Conservation (phyloP, 2,797 vertebrate species). For the Pangasius djambal region DNA sequence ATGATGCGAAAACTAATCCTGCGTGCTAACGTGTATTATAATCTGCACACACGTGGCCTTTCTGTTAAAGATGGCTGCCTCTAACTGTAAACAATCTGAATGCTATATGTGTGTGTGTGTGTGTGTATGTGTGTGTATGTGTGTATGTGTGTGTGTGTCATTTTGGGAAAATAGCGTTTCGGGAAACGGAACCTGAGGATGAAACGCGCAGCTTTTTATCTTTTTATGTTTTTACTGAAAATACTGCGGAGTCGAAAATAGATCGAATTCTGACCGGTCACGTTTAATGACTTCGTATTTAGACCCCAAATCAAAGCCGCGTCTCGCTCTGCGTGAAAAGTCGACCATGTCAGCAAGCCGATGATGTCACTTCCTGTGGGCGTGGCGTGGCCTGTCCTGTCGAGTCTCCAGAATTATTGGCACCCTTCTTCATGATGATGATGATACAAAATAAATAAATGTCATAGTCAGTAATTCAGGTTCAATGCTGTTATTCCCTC, state of each 20-base stretch:
- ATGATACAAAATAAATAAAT: background rate
- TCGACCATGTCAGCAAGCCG: too few relatives aligned
- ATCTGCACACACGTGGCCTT: background rate
- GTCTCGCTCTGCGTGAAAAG: background rate
- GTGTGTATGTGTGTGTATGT: background rate
- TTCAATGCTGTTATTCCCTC: background rate
- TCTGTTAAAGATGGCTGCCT: background rate
- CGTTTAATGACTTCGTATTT: background rate
- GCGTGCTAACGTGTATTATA: background rate
- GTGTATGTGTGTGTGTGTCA: background rate
- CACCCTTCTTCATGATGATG: background rate
- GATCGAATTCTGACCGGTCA: background rate
- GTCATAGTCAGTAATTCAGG: background rate
- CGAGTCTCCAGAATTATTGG: background rate
- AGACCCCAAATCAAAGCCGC: background rate
- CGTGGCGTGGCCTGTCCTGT: background rate
- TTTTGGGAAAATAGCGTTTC: background rate
- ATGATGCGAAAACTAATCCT: background rate
- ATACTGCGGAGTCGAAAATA: background rate
- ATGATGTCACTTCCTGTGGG: background rate
- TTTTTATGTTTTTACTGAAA: background rate
- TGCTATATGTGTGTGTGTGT: background rate
- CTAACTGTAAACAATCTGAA: background rate
- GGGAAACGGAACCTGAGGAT: background rate
- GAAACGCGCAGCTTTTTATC: background rate